phyloP scores from a whole-genome alignment of 2,888 invertebrate genomes.

The Aelia acuminata region DNA sequence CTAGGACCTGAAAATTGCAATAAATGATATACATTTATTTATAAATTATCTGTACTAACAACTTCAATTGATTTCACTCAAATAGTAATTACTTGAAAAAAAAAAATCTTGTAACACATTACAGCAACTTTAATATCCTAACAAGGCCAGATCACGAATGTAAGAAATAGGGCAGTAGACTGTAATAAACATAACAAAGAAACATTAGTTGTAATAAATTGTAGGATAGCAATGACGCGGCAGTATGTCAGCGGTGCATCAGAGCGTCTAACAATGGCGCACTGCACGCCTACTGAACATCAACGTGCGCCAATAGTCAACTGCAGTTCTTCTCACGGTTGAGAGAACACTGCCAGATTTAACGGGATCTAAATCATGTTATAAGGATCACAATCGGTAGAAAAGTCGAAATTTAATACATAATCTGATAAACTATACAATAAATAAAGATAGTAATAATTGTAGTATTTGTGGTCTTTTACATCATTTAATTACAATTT shows the following conservation, averaged over 20 bases:
- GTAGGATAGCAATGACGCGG: background rate
- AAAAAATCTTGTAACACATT: too few relatives aligned
- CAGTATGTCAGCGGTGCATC: constrained; percentile 24
- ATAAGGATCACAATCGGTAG: background rate
- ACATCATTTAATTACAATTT: too few relatives aligned
- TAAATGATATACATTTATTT: too few relatives aligned
- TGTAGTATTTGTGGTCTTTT: background rate
- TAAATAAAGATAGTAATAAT: background rate
- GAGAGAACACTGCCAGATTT: background rate
- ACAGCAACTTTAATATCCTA: too few relatives aligned
- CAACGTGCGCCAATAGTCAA: background rate
- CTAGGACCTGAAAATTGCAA: too few relatives aligned
- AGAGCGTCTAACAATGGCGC: background rate
- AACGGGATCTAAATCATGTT: background rate
- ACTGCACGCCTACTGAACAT: background rate
- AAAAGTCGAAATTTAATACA: background rate
- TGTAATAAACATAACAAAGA: background rate
- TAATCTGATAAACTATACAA: background rate
- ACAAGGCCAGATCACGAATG: background rate
- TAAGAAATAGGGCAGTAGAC: background rate
- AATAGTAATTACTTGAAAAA: too few relatives aligned
- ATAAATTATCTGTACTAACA: too few relatives aligned
- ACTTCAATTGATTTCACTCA: too few relatives aligned
- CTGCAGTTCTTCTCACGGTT: constrained; percentile 22
- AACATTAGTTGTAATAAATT: background rate